phyloP scores from a whole-genome alignment of 2,113 vertebrate species.

The Nansenia antarctica region DNA sequence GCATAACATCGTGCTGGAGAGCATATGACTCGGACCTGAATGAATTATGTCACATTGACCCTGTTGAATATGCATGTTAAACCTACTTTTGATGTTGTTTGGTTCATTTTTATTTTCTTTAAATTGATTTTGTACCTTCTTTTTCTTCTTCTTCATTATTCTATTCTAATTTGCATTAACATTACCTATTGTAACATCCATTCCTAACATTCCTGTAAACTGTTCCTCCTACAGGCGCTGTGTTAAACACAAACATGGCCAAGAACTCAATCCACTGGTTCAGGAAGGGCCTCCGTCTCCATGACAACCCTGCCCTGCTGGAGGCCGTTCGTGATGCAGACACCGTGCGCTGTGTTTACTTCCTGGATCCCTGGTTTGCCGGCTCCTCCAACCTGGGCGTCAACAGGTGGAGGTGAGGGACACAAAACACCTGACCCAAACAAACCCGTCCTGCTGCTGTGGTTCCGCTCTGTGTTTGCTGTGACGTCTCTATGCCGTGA shows the following conservation, averaged over 20 bases:
- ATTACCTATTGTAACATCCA: too few species aligned
- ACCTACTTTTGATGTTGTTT: background rate
- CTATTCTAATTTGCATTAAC: too few species aligned
- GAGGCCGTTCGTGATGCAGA: conserved; percentile 46
- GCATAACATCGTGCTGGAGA: too few species aligned
- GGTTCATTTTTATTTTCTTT: background rate
- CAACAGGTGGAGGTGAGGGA: conserved; percentile 60
- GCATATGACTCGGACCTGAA: too few species aligned
- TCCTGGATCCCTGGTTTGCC: conserved; percentile 64
- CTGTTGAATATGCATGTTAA: background rate
- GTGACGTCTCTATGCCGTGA: too few species aligned
- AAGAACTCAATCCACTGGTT: conserved; percentile 62
- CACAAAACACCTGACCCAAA: too few species aligned
- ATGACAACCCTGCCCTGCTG: conserved; percentile 58
- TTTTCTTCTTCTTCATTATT: too few species aligned
- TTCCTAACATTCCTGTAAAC: background rate
- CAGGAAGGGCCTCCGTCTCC: conserved; percentile 62
- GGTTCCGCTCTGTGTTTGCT: too few species aligned
- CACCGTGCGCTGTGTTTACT: conserved; percentile 57
- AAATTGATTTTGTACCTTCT: too few species aligned
- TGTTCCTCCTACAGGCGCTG: background rate
- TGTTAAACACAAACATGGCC: conserved; percentile 42
- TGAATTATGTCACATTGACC: background rate
- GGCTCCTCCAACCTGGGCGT: conserved; percentile 58
- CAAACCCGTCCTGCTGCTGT: too few species aligned